These are phyloP conservation scores for Alcis repandata DNA, from an alignment of 2,888 invertebrate species.

Conservation along the genomic window DNA sequence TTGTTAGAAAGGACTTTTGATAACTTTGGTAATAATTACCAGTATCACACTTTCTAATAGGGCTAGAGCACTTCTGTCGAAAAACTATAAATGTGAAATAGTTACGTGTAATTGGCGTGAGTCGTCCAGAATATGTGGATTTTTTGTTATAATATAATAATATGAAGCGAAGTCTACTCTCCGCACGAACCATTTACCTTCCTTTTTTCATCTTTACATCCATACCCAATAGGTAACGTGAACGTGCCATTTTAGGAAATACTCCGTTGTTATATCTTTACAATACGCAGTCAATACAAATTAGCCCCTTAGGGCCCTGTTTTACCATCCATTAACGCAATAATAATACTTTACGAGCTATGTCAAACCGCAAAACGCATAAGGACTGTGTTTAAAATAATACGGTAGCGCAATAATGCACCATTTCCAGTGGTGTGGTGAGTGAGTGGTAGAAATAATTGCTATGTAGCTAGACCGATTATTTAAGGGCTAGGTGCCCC, in stretches of 20 bases:
- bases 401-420: not conserved
- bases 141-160: not conserved
- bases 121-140: not conserved
- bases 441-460: not conserved
- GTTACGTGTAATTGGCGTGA: too few relatives aligned
- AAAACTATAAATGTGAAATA: too few relatives aligned
- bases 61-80: too few relatives aligned
- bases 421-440: not conserved
- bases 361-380: constrained; percentile 14
- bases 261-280: constrained; percentile 1
- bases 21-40: too few relatives aligned
- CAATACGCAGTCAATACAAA: constrained; percentile 2
- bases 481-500: too few relatives aligned
- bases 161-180: constrained; percentile 6
- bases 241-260: constrained; percentile 7
- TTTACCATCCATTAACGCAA: constrained; percentile 21
- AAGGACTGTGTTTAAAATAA: constrained; percentile 11
- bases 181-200: not conserved
- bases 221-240: not conserved
- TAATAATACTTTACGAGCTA: constrained; percentile 11
- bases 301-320: constrained; percentile 1
- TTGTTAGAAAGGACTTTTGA: too few relatives aligned
- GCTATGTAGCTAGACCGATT: not conserved
- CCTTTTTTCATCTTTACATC: not conserved
- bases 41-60: too few relatives aligned